Conservation (phyloP, 2,113 vertebrate genomes). For the Hylia prasina region DNA sequence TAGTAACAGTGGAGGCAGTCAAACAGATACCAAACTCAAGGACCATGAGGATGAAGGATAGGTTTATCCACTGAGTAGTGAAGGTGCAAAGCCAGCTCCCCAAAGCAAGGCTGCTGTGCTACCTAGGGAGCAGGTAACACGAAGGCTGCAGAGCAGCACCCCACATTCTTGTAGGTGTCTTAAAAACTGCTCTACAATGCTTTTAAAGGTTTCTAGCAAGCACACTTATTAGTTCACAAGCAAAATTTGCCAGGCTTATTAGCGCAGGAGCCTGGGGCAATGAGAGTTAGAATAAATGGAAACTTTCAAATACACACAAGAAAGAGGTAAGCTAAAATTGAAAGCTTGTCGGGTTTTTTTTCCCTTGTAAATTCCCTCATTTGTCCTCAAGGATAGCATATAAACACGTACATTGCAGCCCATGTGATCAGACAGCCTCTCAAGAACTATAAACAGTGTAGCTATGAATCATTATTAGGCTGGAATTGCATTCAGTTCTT, state of each 20-base stretch:
- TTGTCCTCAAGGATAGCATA: background rate
- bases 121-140: rapidly evolving
- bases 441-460: background rate
- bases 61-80: background rate
- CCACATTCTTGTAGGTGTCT: rapidly evolving
- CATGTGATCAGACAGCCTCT: background rate
- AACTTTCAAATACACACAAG: background rate
- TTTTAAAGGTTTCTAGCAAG: background rate
- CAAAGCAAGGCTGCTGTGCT: background rate
- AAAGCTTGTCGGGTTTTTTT: background rate
- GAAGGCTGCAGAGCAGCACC: rapidly evolving
- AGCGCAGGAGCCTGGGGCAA: background rate
- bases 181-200: background rate
- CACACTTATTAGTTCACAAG: background rate
- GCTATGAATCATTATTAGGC: conserved; percentile 16
- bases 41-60: background rate
- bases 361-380: background rate
- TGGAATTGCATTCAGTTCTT: background rate
- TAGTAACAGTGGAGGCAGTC: background rate
- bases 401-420: background rate
- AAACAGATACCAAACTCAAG: background rate
- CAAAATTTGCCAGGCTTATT: background rate
- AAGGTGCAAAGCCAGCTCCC: background rate
- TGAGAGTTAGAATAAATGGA: background rate
- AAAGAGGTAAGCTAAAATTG: background rate